Evolutionary conservation across 2,888 invertebrate genomes (phyloP), one percentile per base, ranked within the genome.

Genomic region (Rhogogaster chlorosoma): DNA sequence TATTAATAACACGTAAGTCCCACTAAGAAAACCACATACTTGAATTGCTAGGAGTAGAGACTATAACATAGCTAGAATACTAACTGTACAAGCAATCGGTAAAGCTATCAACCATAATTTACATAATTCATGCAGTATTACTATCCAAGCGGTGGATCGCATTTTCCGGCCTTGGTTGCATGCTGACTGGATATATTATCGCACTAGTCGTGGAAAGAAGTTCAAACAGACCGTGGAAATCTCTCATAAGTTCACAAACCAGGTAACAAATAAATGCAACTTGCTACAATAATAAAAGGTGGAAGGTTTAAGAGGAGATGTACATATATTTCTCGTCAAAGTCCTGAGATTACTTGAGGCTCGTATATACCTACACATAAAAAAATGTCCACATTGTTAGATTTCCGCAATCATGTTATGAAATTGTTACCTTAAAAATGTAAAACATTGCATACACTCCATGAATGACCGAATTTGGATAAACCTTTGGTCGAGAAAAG

Each of bases 101-200:
- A 7, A 38, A 38, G 18, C 42, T 45, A 42, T 22, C 36, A n/a
- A 22, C 22, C 2, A 57, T 61, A 3, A 61, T 38, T 10, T 22
- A 18, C 29, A 1, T 45, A n/a, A 80, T 80, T 70, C 2, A 26
- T 29, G n/a, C 61, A 83, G 87, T 36, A 84, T 88, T 45, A 73
- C 85, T 18, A 77, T 53, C 7, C 38, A 82, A 18, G 82, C 70
- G 9, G 4, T 84, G 2, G 64, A 89, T 2, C 88, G 90, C 82
- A 29, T 88, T 1, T 83, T 88, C 32, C 84, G 84, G 64, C 90
- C 89, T 1, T 91, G 90, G 91, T 61, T 89, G 12, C 86, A 70
- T 57, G 75, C 67, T 84, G 88, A 91, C 84, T 88, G 85, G 84
- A 22, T 90, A 0, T 92, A 88, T 78, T 85, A 88, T 61, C 83